These are phyloP conservation scores for Stratiomys singularior DNA, from an alignment of 2,888 invertebrate species.

Conservation along the genomic window DNA sequence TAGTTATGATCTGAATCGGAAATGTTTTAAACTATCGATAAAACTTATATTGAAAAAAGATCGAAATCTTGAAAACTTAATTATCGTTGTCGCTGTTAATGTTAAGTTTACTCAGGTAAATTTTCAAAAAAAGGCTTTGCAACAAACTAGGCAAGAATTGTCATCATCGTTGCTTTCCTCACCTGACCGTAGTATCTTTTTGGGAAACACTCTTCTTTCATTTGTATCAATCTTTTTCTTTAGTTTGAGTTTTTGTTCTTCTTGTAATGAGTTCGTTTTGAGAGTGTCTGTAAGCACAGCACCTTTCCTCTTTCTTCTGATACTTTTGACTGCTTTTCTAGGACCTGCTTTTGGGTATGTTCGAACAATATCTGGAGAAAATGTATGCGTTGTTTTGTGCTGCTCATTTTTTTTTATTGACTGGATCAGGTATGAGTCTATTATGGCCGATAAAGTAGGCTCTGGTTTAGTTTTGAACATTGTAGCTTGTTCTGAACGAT, in stretches of 20 bases:
- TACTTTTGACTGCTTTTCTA: no score
- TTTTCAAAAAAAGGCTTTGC: no score
- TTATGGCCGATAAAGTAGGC: background rate
- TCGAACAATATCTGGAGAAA: background rate
- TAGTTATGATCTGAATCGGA: no score
- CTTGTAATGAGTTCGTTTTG: constrained; percentile 14
- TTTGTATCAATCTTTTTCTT: background rate
- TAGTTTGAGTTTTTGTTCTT: background rate
- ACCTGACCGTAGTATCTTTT: constrained; percentile 4
- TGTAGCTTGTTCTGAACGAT: background rate
- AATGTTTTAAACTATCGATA: no score
- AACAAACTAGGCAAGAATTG: constrained; percentile 11
- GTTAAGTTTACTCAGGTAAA: no score
- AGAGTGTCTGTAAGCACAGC: background rate
- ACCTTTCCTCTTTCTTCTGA: background rate
- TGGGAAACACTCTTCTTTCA: background rate
- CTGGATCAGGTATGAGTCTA: background rate
- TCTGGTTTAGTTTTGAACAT: background rate
- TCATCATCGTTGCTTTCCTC: constrained; percentile 15
- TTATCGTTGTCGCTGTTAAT: no score
- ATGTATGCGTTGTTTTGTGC: background rate
- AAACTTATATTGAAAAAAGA: no score
- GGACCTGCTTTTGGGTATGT: background rate
- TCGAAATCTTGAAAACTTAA: no score
- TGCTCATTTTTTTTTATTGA: background rate